Evolutionary conservation across 2,888 invertebrate species (phyloP), one percentile per base, ranked within the genome.

Genomic region (Epistrophe grossulariae): DNA sequence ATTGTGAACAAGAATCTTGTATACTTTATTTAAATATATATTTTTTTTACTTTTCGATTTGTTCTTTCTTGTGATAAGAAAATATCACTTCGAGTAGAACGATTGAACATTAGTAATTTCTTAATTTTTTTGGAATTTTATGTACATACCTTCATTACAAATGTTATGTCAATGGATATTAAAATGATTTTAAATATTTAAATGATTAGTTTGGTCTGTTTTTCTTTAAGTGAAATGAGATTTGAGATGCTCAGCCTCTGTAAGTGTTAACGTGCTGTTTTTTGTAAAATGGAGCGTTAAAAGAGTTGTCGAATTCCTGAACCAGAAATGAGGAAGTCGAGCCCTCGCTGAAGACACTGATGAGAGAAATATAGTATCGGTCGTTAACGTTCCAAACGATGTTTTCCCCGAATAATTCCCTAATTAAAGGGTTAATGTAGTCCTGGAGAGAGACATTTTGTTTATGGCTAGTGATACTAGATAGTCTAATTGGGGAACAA

Each of bases 321-420:
- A 50, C 50, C 2, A 50, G 50, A 19, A 50, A 19, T 19, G 50
- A 50, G 50, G 50, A 50, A 19, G 9, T 10, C 50, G 50, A 50
- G 50, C 50, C 50, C 50, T 35, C 50, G 50, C 50, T 50, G 19
- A 50, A 50, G 50, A 50, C 10, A 50, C 50, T 50, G 19, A 50
- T 50, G 10, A 19, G 19, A 10, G 50, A 50, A 50, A 50, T 50
- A 17, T 50, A 50, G 19, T 50, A 50, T 19, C 50, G 50, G 19
- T 50, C 3, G 19, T 50, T 50, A 17, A 50, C 10, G 17, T 50
- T 50, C 19, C 50, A 50, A 19, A 17, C 17, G 50, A 50, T 19
- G 19, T 50, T 50, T 19, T 50, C 50, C 50, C 19, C 50, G 50
- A 50, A 50, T 19, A 50, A 17, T 19, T 50, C 50, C 19, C 50